A percentile compares a stretch with the other conserved stretches of the same genome.
Conservation (phyloP, 2,888 invertebrate species). For the Disparrhopalites patrizii region DNA sequence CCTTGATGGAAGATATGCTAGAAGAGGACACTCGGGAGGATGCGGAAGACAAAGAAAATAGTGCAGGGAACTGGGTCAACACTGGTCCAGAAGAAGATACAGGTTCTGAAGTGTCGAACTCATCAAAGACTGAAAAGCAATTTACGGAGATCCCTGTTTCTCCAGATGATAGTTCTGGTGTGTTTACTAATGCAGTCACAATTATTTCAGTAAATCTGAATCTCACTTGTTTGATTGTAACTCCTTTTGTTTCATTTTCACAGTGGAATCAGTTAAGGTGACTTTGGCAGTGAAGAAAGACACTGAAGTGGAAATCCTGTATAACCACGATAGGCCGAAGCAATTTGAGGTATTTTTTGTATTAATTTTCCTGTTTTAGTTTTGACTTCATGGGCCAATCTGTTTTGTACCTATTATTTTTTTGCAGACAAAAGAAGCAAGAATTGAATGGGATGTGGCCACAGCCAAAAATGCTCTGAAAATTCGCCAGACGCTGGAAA, state of each 20-base stretch:
- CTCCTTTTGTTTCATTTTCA: neutral
- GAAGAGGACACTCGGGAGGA: constrained; percentile 12
- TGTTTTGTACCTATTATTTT: neutral
- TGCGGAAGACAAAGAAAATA: constrained; percentile 27
- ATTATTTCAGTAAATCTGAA: neutral
- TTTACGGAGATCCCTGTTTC: constrained; percentile 25
- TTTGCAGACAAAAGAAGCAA: constrained; percentile 57
- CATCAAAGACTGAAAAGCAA: constrained; percentile 19
- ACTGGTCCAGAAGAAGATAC: constrained; percentile 8
- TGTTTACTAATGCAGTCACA: neutral
- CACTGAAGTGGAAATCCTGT: constrained; percentile 17
- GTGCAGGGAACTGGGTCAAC: constrained; percentile 19
- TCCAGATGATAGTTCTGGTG: constrained; percentile 27
- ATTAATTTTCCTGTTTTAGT: neutral
- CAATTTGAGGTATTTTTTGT: constrained; percentile 17
- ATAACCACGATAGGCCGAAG: constrained; percentile 20
- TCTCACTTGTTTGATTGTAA: neutral
- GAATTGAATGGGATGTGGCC: constrained; percentile 63
- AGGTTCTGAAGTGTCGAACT: constrained; percentile 27
- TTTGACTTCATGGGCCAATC: neutral
- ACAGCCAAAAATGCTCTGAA: constrained; percentile 62
- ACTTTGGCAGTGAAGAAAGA: constrained; percentile 19
- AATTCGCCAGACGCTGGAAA: constrained; percentile 55
- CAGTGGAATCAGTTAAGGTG: constrained; percentile 15
- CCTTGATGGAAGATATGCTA: constrained; percentile 18